Conservation (phyloP, 1,140 invertebrate species). For the Euschistus heros region DNA sequence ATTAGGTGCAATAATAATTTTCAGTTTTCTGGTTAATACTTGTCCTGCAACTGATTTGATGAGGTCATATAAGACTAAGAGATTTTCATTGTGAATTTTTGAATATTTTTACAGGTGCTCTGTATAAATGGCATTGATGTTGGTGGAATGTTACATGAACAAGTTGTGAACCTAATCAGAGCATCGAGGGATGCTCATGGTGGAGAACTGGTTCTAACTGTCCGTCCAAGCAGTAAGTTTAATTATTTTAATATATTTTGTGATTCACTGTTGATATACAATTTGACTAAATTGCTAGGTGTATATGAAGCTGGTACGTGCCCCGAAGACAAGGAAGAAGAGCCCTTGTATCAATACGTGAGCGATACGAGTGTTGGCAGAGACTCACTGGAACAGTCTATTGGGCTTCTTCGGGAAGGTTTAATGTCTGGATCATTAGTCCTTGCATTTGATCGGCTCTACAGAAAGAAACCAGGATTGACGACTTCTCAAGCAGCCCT, state of each 20-base stretch:
- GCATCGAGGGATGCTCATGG: conserved; percentile 59
- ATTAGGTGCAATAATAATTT: too few relatives aligned
- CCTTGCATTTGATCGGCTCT: conserved; percentile 84
- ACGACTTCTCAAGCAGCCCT: conserved; percentile 66
- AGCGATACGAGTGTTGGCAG: conserved; percentile 50
- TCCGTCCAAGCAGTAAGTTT: conserved; percentile 76
- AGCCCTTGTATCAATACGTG: conserved; percentile 62
- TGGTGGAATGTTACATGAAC: conserved; percentile 76
- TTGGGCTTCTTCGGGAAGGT: conserved; percentile 81
- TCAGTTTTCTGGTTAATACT: too few relatives aligned
- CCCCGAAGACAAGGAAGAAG: conserved; percentile 45
- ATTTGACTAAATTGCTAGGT: conserved; percentile 22
- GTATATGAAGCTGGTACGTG: conserved; percentile 35
- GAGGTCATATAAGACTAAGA: too few relatives aligned
- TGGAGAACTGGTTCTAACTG: conserved; percentile 75
- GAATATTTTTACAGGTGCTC: conserved; percentile 51
- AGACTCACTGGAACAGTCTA: conserved; percentile 71
- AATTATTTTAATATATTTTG: conserved; percentile 22
- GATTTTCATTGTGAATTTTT: too few relatives aligned
- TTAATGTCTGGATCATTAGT: conserved; percentile 84
- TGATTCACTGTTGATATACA: not conserved
- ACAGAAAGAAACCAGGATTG: conserved; percentile 80
- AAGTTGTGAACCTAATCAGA: conserved; percentile 87
- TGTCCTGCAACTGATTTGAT: too few relatives aligned
- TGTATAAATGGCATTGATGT: conserved; percentile 92